These are phyloP conservation scores for Dendrocopos noguchii DNA, from an alignment of 2,113 vertebrate genomes.

Conservation along the genomic window DNA sequence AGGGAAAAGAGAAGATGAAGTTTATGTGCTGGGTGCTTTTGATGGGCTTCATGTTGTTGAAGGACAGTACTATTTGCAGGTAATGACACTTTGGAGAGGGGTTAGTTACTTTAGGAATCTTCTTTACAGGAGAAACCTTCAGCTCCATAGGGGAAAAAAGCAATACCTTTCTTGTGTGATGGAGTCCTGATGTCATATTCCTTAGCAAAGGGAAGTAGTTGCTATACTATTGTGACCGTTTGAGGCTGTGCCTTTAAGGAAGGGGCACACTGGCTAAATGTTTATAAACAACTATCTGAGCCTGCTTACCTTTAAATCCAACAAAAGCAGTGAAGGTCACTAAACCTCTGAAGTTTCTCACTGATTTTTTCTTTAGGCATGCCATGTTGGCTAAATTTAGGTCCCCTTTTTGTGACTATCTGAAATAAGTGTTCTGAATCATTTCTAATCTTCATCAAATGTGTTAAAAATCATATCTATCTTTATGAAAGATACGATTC, in stretches of 20 bases:
- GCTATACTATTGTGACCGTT: too few species aligned
- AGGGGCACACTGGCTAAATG: too few species aligned
- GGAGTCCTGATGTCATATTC: neutral
- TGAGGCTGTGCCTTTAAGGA: too few species aligned
- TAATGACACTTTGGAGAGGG: neutral
- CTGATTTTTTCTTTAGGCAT: neutral
- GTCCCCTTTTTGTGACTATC: neutral
- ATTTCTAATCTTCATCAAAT: neutral
- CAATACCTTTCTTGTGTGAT: neutral
- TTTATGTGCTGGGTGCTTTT: slow-evolving; percentile 70
- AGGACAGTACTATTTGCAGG: slow-evolving; percentile 77
- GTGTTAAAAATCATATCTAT: neutral
- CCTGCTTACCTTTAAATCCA: neutral
- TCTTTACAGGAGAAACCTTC: neutral
- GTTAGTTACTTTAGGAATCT: neutral
- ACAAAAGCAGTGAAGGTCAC: neutral
- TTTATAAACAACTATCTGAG: too few species aligned
- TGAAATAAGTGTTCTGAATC: neutral
- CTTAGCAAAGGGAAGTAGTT: neutral
- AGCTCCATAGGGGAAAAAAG: neutral
- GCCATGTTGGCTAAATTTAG: neutral
- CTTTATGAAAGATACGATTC: neutral
- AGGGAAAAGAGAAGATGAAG: slow-evolving; percentile 60
- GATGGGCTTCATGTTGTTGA: slow-evolving; percentile 70
- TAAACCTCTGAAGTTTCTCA: neutral